Conservation (phyloP, 1,140 invertebrate genomes). For the Dinothrombium tinctorium region DNA sequence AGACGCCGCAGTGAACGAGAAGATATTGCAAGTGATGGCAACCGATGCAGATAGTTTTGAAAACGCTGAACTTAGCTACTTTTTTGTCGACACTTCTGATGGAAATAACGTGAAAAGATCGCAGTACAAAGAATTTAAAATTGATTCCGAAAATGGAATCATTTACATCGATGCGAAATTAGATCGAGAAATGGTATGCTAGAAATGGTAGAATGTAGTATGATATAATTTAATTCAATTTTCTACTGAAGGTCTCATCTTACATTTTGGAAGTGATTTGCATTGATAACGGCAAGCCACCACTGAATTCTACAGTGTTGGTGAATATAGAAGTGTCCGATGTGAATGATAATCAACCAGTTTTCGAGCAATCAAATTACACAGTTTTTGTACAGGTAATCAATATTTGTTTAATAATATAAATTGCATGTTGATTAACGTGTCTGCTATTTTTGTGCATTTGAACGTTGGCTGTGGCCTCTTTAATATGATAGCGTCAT, state of each 20-base stretch:
- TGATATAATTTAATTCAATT: not conserved
- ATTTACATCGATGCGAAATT: not conserved
- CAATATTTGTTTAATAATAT: not conserved
- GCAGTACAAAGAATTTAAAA: slow-evolving; percentile 31
- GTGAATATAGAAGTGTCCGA: slow-evolving; percentile 72
- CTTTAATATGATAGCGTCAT: too few species aligned
- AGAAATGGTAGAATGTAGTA: not conserved
- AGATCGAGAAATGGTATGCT: not conserved
- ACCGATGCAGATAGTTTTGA: slow-evolving; percentile 59
- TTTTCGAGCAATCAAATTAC: slow-evolving; percentile 78
- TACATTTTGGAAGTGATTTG: slow-evolving; percentile 11
- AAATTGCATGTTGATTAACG: too few species aligned
- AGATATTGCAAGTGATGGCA: slow-evolving; percentile 58
- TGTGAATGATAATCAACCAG: slow-evolving; percentile 81
- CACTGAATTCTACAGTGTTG: slow-evolving; percentile 5
- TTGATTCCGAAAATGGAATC: slow-evolving; percentile 54
- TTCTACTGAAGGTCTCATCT: slow-evolving; percentile 40
- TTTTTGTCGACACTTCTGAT: slow-evolving; percentile 51
- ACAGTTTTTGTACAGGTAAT: slow-evolving; percentile 28
- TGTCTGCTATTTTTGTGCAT: too few species aligned
- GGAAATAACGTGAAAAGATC: slow-evolving; percentile 46
- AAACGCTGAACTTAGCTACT: slow-evolving; percentile 44
- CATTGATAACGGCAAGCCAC: slow-evolving; percentile 10
- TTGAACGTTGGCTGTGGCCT: too few species aligned
- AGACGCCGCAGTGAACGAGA: slow-evolving; percentile 62